phyloP scores from a whole-genome alignment of 2,113 vertebrate genomes.

The Saccopteryx bilineata region DNA sequence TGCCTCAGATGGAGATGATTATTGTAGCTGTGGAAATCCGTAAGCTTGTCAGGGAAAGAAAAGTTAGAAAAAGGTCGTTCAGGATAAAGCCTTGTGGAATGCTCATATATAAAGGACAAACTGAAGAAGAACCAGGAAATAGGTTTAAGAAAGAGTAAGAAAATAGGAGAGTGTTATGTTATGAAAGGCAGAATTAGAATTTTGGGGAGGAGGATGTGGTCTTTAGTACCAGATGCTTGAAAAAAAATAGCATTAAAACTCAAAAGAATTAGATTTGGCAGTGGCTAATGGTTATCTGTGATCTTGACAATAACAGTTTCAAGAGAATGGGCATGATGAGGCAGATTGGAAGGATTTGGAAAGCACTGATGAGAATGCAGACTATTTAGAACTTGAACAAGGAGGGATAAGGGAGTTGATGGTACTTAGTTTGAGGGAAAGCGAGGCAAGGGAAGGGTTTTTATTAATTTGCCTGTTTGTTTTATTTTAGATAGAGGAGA shows the following conservation, averaged over 20 bases:
- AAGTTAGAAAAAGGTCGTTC: slow-evolving; percentile 1
- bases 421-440: background rate
- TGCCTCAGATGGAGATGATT: slow-evolving; percentile 15
- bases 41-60: background rate
- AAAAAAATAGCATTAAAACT: background rate
- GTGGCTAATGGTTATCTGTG: background rate
- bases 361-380: background rate
- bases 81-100: background rate
- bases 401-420: background rate
- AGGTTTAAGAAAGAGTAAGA: background rate
- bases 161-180: background rate
- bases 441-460: background rate
- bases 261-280: background rate
- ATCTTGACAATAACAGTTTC: slow-evolving; percentile 1
- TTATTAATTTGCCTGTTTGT: background rate
- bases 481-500: background rate
- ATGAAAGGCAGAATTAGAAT: background rate
- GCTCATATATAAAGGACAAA: background rate
- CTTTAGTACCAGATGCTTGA: background rate
- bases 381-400: background rate
- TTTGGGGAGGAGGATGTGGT: background rate
- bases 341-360: background rate
- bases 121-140: slow-evolving; percentile 22
- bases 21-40: background rate
- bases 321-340: background rate